Evolutionary conservation across 2,113 vertebrate species (phyloP).

Genomic region (Psilopogon haemacephalus): DNA sequence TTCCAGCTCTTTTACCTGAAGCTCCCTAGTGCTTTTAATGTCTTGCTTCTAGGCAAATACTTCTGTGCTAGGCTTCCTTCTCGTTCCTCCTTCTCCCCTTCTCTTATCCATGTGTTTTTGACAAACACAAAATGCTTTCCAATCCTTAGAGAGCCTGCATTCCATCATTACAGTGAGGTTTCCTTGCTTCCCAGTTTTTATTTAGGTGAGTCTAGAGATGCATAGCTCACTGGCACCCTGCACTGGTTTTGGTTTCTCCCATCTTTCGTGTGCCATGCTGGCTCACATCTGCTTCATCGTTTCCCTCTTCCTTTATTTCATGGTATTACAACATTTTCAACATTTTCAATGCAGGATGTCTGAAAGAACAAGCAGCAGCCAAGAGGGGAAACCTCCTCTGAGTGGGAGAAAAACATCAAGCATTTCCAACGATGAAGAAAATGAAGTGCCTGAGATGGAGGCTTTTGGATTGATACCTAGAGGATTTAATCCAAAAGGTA

Average conservation of each 20-base stretch:
- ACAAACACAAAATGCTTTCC: conserved; percentile 26
- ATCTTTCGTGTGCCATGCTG: background rate
- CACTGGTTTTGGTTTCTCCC: background rate
- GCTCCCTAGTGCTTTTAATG: conserved; percentile 3
- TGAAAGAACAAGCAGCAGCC: conserved; percentile 34
- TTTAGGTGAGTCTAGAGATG: conserved; percentile 26
- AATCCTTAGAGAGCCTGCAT: background rate
- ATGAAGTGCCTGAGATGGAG: conserved; percentile 82
- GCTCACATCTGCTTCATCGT: background rate
- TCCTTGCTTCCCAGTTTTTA: conserved; percentile 39
- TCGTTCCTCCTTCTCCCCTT: background rate
- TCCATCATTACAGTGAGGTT: conserved; percentile 18
- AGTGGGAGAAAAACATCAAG: conserved; percentile 80
- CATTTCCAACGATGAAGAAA: conserved; percentile 80
- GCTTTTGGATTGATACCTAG: conserved; percentile 77
- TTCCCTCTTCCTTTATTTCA: background rate
- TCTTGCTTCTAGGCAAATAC: background rate
- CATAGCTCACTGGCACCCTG: background rate
- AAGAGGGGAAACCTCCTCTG: conserved; percentile 57
- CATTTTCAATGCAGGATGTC: conserved; percentile 62
- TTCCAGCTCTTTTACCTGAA: conserved; percentile 32
- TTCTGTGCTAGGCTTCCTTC: conserved; percentile 5
- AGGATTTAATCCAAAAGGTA: conserved; percentile 81
- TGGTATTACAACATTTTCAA: background rate
- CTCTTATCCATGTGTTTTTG: conserved; percentile 47